Percentiles rank a stretch among this genome's conserved stretches.
These are phyloP conservation scores for Agonopterix alstromeriana DNA, from an alignment of 2,888 invertebrate species.

Conservation along the genomic window DNA sequence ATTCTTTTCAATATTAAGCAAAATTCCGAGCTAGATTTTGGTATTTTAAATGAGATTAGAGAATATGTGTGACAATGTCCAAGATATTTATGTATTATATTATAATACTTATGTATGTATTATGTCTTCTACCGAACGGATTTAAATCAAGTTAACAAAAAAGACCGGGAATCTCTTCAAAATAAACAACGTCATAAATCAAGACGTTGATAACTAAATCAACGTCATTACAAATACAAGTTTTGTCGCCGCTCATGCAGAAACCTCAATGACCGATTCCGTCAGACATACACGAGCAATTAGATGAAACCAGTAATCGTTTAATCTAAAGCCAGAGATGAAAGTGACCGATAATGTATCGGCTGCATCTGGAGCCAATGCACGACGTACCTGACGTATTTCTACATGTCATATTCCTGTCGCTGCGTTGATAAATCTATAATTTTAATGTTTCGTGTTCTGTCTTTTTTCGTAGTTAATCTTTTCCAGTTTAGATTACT, in stretches of 20 bases:
- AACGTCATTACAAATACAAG: slow-evolving; percentile 22
- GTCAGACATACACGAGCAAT: slow-evolving; percentile 62
- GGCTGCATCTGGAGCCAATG: slow-evolving; percentile 16
- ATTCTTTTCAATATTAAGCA: no score
- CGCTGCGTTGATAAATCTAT: slow-evolving; percentile 25
- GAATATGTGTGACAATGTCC: no score
- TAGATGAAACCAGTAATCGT: slow-evolving; percentile 68
- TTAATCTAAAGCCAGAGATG: slow-evolving; percentile 67
- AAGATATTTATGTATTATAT: no score
- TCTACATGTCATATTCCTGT: slow-evolving; percentile 51
- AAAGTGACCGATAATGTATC: slow-evolving; percentile 63
- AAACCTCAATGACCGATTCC: slow-evolving; percentile 49
- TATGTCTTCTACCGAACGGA: no score
- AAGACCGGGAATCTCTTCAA: no score
- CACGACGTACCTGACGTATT: slow-evolving; percentile 29
- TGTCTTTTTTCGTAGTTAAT: not conserved
- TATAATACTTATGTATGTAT: no score
- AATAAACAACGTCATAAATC: no score
- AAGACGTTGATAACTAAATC: slow-evolving; percentile 4
- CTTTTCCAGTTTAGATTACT: no score
- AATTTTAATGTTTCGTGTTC: not conserved
- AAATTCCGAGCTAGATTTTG: no score
- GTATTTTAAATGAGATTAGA: no score
- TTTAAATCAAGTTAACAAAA: no score
- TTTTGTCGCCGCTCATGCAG: slow-evolving; percentile 47